Base-by-base conservation (phyloP, 2,113 vertebrate species). In the Addax nasomaculatus region DNA sequence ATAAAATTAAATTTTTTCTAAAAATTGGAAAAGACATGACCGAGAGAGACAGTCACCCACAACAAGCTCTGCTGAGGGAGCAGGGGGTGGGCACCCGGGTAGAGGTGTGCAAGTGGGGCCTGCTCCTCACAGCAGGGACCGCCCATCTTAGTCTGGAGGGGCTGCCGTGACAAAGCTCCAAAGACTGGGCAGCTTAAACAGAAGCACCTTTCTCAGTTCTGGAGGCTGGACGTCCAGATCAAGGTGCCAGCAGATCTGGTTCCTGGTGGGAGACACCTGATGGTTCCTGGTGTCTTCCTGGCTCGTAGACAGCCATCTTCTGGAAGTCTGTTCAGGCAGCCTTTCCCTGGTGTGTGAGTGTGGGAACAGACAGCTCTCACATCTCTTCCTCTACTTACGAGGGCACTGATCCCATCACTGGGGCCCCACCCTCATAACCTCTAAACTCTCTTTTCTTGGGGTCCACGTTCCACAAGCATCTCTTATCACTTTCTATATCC, bases 1-100 rank as follows among this genome's bases (percentile, higher is more conserved):
- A 64, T 3, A 62, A 30, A n/a, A 17, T 33, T n/a, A 17, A 10
- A 67, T 70, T 70, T 39, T 39, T 70, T 70, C 67, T 39, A 36
- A 23, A 39, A 70, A 39, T 39, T 70, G n/a, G 45, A 58, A 83
- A 80, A 89, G 27, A 64, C 0, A 25, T 8, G 30, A 89, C 9
- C 5, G 2, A 4, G 47, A 70, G 10, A 88, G 36, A 25, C 19
- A 67, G 64, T 19, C 33, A 67, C 64, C 64, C 64, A 67, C 62
- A 58, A 23, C 23, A 80, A 58, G n/a, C 5, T 53, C 25, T 6
- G 19, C 12, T 10, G 29, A 70, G 51, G 19, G 9, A 11, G 76
- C 12, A 1, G 10, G 10, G 67, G 2, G 2, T 36, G 39, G 55
- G n/a, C 57, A 47, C 9, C n/a, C 12, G 30, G 7, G 29, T 0